These are phyloP conservation scores for Trilocha varians DNA, from an alignment of 2,888 invertebrate genomes.

Conservation along the genomic window DNA sequence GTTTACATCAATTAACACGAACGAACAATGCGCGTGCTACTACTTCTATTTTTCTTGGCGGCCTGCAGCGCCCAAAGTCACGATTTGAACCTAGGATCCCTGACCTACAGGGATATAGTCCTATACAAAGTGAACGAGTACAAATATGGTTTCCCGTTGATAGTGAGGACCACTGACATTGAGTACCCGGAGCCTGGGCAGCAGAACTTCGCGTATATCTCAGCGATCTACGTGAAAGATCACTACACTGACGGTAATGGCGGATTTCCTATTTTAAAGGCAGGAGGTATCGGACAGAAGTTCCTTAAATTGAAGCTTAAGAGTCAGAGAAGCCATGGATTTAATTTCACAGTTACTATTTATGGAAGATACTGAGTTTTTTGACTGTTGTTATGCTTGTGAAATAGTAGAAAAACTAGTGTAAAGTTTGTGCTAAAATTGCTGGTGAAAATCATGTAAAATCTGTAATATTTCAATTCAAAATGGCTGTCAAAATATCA, in stretches of 20 bases:
- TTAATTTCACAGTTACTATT: constrained; percentile 58
- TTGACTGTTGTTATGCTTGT: no score
- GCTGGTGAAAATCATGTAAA: no score
- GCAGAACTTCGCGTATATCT: constrained; percentile 47
- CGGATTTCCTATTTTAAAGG: constrained; percentile 45
- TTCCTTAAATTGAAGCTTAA: constrained; percentile 58
- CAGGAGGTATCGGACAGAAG: constrained; percentile 57
- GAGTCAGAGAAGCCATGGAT: constrained; percentile 47
- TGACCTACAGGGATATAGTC: constrained; percentile 48
- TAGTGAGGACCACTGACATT: constrained; percentile 40
- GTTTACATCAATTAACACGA: constrained; percentile 38
- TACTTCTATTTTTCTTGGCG: constrained; percentile 35
- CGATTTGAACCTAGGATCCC: constrained; percentile 42
- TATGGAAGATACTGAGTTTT: constrained; percentile 49
- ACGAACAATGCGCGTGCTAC: constrained; percentile 45
- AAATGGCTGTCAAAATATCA: no score
- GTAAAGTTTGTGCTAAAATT: no score
- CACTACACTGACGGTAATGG: constrained; percentile 45
- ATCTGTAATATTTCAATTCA: no score
- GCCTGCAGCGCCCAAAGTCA: constrained; percentile 44
- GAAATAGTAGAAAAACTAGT: no score
- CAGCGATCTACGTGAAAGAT: constrained; percentile 49
- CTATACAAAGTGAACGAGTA: constrained; percentile 43
- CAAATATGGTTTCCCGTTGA: constrained; percentile 55
- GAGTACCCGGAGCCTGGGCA: constrained; percentile 50